Percentiles rank a stretch among this genome's conserved stretches.
Evolutionary conservation across 2,888 invertebrate species (phyloP).

Genomic region (Venusia cambrica): DNA sequence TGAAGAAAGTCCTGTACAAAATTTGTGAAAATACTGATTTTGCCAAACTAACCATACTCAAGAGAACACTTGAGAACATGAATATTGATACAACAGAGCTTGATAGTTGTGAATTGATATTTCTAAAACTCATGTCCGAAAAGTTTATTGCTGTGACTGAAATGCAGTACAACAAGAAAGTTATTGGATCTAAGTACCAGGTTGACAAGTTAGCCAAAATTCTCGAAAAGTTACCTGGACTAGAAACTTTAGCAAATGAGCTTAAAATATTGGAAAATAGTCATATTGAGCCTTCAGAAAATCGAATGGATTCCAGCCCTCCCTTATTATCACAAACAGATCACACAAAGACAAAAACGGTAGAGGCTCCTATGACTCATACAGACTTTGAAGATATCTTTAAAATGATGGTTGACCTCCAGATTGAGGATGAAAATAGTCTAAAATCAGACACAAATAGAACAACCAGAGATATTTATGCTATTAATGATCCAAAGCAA

Average conservation of each 20-base stretch:
- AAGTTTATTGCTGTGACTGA: conserved; percentile 53
- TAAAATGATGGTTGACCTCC: conserved; percentile 41
- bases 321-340: conserved; percentile 18
- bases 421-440: conserved; percentile 37
- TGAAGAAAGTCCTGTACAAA: conserved; percentile 61
- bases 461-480: conserved; percentile 43
- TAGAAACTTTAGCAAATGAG: conserved; percentile 44
- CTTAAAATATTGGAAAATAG: conserved; percentile 46
- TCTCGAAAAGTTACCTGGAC: conserved; percentile 48
- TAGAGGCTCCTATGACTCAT: conserved; percentile 15
- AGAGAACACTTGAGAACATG: conserved; percentile 53
- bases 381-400: conserved; percentile 45
- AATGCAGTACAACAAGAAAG: conserved; percentile 33
- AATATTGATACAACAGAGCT: conserved; percentile 51
- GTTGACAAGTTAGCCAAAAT: conserved; percentile 52
- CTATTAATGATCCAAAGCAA: conserved; percentile 54
- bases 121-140: conserved; percentile 60
- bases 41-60: conserved; percentile 50
- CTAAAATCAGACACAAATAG: conserved; percentile 50
- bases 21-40: conserved; percentile 60
- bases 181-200: conserved; percentile 34
- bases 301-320: conserved; percentile 26
- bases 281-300: conserved; percentile 30
- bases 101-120: conserved; percentile 59
- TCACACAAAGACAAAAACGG: conserved; percentile 9